Conservation (phyloP, 2,888 invertebrate species). For the Rhyacophila evoluta region DNA sequence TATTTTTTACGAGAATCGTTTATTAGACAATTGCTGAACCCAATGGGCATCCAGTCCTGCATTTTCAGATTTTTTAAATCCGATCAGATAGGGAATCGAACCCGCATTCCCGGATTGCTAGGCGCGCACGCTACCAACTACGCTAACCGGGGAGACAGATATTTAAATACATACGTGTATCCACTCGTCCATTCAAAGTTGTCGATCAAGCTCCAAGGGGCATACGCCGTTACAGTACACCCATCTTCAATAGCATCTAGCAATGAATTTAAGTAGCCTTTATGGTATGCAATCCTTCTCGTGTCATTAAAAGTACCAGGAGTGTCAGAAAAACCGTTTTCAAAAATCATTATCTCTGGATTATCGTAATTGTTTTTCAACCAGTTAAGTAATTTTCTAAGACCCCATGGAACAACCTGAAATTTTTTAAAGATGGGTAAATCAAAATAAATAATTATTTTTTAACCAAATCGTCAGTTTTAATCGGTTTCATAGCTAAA, state of each 20-base stretch:
- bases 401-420: conserved; percentile 76
- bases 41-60: too few species aligned
- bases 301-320: conserved; percentile 63
- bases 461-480: too few species aligned
- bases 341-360: conserved; percentile 71
- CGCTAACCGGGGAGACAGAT: too few species aligned
- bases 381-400: conserved; percentile 74
- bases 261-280: conserved; percentile 66
- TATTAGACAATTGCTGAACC: too few species aligned
- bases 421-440: too few species aligned
- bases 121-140: too few species aligned
- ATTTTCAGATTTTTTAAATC: too few species aligned
- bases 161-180: conserved; percentile 72
- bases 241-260: conserved; percentile 57
- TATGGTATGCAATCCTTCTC: conserved; percentile 68
- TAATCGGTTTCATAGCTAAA: too few species aligned
- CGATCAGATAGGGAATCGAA: too few species aligned
- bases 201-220: conserved; percentile 55
- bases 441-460: too few species aligned
- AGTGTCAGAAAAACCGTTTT: conserved; percentile 72
- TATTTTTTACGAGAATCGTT: too few species aligned
- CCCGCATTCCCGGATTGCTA: too few species aligned
- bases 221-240: conserved; percentile 52
- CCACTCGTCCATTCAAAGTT: conserved; percentile 67
- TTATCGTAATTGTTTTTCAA: conserved; percentile 72